A percentile compares a stretch with the other conserved stretches of the same genome.
These are phyloP conservation scores for Unio delphinus DNA, from an alignment of 2,888 invertebrate species.

Conservation along the genomic window DNA sequence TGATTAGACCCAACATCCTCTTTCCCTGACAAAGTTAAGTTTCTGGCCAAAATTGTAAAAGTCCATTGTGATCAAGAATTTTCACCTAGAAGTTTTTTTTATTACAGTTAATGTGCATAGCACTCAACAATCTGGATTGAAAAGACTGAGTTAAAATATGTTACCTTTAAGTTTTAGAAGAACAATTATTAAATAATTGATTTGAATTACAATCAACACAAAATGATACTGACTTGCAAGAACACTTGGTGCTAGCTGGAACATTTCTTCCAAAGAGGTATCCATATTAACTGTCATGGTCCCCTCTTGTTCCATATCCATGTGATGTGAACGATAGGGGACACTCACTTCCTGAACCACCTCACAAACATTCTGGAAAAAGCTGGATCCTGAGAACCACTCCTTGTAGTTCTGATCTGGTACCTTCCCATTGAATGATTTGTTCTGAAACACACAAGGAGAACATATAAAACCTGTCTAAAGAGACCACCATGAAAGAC, in stretches of 20 bases:
- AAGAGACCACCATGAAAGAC: background rate
- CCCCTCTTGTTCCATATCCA: constrained; percentile 19
- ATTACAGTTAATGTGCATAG: no score
- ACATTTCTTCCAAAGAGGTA: constrained; percentile 59
- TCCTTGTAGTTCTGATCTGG: constrained; percentile 66
- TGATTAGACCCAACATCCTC: no score
- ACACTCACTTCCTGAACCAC: constrained; percentile 57
- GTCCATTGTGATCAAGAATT: no score
- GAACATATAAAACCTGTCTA: background rate
- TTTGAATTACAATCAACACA: no score
- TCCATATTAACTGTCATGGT: constrained; percentile 36
- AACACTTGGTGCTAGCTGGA: constrained; percentile 58
- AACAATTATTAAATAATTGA: no score
- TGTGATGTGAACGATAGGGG: constrained; percentile 14
- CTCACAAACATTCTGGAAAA: constrained; percentile 61
- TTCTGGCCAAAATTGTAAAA: no score
- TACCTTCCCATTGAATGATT: constrained; percentile 47
- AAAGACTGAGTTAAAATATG: no score
- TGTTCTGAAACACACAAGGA: constrained; percentile 16
- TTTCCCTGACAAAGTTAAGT: no score
- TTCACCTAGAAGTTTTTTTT: no score
- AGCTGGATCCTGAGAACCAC: constrained; percentile 70
- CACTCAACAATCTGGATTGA: no score
- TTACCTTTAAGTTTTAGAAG: no score
- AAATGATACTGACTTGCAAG: constrained; percentile 43